phyloP scores from a whole-genome alignment of 2,888 invertebrate species.

The Hylaea fasciaria region DNA sequence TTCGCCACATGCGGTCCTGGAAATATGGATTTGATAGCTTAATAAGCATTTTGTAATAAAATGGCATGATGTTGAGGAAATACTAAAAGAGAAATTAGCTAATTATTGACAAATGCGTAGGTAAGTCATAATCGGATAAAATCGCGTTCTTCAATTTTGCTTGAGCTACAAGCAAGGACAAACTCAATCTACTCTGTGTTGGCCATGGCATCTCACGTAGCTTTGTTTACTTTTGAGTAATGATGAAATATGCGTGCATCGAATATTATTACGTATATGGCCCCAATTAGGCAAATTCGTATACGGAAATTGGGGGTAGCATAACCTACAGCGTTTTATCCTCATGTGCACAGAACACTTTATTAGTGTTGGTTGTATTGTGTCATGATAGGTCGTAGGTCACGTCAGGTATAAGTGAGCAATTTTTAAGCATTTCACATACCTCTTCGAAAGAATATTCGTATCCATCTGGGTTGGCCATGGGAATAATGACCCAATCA shows the following conservation, averaged over 20 bases:
- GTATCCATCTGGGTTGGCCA: constrained; percentile 91
- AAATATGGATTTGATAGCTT: not conserved
- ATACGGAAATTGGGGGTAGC: constrained; percentile 3
- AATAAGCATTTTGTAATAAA: no score
- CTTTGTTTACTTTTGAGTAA: constrained; percentile 28
- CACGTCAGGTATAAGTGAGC: no score
- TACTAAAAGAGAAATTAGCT: no score
- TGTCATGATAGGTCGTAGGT: no score
- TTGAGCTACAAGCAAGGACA: constrained; percentile 12
- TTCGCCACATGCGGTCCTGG: constrained; percentile 88
- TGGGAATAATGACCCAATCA: constrained; percentile 88
- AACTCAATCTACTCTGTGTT: constrained; percentile 6
- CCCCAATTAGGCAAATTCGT: constrained; percentile 30
- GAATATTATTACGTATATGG: constrained; percentile 22
- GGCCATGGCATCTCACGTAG: constrained; percentile 35
- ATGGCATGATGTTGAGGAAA: no score
- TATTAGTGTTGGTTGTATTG: no score
- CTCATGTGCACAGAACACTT: constrained; percentile 1
- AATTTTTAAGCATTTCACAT: constrained; percentile 42
- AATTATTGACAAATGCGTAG: no score
- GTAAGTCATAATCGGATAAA: no score
- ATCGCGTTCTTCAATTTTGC: not conserved
- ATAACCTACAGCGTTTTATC: not conserved
- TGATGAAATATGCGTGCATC: constrained; percentile 20
- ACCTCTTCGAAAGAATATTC: constrained; percentile 85